Conservation (phyloP, 1,140 invertebrate genomes). For the Brachionus asplanchnoidis region DNA sequence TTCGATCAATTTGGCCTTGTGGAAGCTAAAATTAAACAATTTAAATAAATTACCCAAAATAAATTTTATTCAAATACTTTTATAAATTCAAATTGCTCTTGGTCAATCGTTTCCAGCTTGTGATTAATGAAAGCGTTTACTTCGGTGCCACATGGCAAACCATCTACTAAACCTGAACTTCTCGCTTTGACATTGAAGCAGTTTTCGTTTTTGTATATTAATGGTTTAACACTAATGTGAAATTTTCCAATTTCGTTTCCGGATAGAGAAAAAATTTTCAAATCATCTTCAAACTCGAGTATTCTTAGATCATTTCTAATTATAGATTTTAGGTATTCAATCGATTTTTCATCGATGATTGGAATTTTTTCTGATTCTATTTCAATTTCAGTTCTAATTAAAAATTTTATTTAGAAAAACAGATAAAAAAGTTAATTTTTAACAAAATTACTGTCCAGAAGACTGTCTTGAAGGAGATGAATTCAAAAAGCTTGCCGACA, state of each 20-base stretch:
- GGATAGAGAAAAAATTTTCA: slow-evolving; percentile 54
- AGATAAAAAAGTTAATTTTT: background rate
- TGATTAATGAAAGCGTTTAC: slow-evolving; percentile 53
- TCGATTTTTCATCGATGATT: slow-evolving; percentile 44
- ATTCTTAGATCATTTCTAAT: slow-evolving; percentile 50
- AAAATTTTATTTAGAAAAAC: background rate
- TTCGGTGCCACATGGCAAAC: slow-evolving; percentile 55
- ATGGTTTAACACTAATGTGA: slow-evolving; percentile 49
- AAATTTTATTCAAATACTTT: slow-evolving; percentile 47
- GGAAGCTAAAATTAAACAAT: background rate
- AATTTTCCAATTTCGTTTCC: slow-evolving; percentile 56
- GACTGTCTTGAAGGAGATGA: background rate
- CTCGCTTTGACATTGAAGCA: slow-evolving; percentile 55
- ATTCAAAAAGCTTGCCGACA: slow-evolving; percentile 10
- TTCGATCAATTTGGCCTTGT: background rate
- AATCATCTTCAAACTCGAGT: slow-evolving; percentile 53
- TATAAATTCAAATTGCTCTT: slow-evolving; percentile 57
- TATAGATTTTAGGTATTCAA: slow-evolving; percentile 46
- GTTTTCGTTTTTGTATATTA: slow-evolving; percentile 44
- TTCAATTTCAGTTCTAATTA: background rate
- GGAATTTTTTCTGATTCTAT: slow-evolving; percentile 44
- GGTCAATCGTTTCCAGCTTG: slow-evolving; percentile 54
- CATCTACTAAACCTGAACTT: slow-evolving; percentile 55
- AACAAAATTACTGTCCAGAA: background rate
- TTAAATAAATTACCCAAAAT: no score